A percentile compares a stretch with the other conserved stretches of the same genome.
These are phyloP conservation scores for Pseudochromis fuscus DNA, from an alignment of 2,797 vertebrate species.

Conservation along the genomic window DNA sequence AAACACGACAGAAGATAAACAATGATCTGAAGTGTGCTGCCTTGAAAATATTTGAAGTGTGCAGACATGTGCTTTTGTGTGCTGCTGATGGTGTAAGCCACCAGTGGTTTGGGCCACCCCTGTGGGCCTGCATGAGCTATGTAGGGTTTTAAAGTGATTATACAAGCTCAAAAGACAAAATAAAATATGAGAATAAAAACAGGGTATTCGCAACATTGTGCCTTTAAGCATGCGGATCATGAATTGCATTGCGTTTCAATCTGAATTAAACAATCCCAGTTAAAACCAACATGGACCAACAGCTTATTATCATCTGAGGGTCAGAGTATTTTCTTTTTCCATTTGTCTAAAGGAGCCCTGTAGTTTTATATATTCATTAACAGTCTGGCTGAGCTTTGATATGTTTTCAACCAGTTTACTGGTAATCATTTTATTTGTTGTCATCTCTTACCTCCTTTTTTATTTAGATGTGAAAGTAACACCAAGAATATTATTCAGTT, in stretches of 20 bases:
- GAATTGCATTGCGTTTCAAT: not conserved
- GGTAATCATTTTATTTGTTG: not conserved
- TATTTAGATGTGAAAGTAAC: too few species aligned
- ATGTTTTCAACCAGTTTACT: not conserved
- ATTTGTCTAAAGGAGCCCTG: not conserved
- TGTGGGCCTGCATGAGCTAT: conserved; percentile 31
- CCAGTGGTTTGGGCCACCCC: conserved; percentile 23
- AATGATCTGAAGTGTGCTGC: conserved; percentile 30
- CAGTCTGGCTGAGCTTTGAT: not conserved
- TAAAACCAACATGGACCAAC: not conserved
- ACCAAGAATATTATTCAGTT: too few species aligned
- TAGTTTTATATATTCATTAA: not conserved
- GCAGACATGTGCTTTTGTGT: conserved; percentile 30
- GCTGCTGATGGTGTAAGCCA: conserved; percentile 32
- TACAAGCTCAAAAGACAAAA: conserved; percentile 27
- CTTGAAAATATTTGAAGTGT: conserved; percentile 41
- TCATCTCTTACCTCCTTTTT: not conserved
- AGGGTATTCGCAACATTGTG: not conserved
- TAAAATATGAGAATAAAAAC: not conserved
- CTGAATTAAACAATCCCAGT: not conserved
- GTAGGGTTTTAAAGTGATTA: conserved; percentile 32
- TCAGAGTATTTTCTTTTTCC: not conserved
- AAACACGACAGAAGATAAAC: conserved; percentile 48
- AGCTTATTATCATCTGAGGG: too few species aligned
- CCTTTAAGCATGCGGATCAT: not conserved